Conservation (phyloP, 2,797 vertebrate species). For the Lepilemur ruficaudatus region DNA sequence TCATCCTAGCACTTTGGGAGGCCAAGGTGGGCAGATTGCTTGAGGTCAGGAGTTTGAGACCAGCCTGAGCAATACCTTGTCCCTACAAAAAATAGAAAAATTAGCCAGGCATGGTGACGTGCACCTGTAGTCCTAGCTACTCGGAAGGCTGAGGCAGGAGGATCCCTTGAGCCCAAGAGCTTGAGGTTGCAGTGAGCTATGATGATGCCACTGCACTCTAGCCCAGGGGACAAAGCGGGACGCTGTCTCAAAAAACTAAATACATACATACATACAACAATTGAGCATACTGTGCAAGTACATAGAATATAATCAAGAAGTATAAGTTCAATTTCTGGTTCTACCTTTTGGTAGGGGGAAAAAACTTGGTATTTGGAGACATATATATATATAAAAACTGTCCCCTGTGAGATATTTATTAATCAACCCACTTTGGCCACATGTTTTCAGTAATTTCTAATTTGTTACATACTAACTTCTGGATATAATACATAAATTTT, state of each 20-base stretch:
- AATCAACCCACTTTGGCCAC: background rate
- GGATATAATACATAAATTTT: background rate
- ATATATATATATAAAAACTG: background rate
- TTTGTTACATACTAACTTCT: slow-evolving; percentile 30
- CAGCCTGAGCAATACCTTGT: background rate
- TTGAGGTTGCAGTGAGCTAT: background rate
- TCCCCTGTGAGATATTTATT: slow-evolving; percentile 11
- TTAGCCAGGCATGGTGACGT: background rate
- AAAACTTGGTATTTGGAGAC: background rate
- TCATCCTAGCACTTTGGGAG: background rate
- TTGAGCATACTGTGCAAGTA: background rate
- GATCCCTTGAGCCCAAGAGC: background rate
- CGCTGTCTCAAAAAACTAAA: background rate
- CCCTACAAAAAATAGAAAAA: background rate
- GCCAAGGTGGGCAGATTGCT: background rate
- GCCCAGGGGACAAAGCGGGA: background rate
- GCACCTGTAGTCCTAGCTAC: background rate
- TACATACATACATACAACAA: background rate
- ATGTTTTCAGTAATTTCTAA: slow-evolving; percentile 34
- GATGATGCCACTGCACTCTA: background rate
- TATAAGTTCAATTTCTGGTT: background rate
- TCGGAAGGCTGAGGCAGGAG: background rate
- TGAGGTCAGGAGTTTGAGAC: background rate
- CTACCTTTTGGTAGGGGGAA: background rate
- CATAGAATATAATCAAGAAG: background rate